Conservation (phyloP, 2,888 invertebrate genomes). For the Polydrusus cervinus region DNA sequence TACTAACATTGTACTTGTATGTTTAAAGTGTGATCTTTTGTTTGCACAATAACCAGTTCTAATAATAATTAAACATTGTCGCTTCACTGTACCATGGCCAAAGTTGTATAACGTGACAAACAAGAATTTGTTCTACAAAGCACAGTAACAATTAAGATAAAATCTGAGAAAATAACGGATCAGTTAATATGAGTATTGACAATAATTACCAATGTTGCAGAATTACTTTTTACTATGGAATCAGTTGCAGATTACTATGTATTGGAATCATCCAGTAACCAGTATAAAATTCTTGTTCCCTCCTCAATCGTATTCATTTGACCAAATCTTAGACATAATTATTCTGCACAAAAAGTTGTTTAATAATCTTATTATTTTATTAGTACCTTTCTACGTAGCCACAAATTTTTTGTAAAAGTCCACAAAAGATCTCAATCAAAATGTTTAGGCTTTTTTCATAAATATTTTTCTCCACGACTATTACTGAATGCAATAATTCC, state of each 20-base stretch:
- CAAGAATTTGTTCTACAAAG: constrained; percentile 18
- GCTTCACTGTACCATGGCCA: constrained; percentile 25
- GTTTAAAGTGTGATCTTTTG: constrained; percentile 7
- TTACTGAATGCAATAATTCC: too few relatives aligned
- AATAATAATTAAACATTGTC: constrained; percentile 18
- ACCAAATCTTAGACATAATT: too few relatives aligned
- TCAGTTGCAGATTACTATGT: background rate
- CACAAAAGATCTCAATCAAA: too few relatives aligned
- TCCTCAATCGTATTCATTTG: too few relatives aligned
- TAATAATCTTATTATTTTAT: too few relatives aligned
- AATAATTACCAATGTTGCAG: constrained; percentile 5
- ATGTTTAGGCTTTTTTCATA: too few relatives aligned
- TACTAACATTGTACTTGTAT: background rate
- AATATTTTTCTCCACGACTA: too few relatives aligned
- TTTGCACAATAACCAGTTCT: constrained; percentile 19
- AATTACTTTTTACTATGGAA: constrained; percentile 12
- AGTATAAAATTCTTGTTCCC: too few relatives aligned
- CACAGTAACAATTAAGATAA: constrained; percentile 14
- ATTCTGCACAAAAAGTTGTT: too few relatives aligned
- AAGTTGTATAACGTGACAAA: constrained; percentile 23
- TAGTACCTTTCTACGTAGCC: too few relatives aligned
- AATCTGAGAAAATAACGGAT: constrained; percentile 25
- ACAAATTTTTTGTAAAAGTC: too few relatives aligned
- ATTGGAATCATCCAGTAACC: too few relatives aligned
- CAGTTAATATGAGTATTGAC: constrained; percentile 1